Evolutionary conservation across 1,140 invertebrate genomes (phyloP).

Genomic region (Lepidurus couesii): DNA sequence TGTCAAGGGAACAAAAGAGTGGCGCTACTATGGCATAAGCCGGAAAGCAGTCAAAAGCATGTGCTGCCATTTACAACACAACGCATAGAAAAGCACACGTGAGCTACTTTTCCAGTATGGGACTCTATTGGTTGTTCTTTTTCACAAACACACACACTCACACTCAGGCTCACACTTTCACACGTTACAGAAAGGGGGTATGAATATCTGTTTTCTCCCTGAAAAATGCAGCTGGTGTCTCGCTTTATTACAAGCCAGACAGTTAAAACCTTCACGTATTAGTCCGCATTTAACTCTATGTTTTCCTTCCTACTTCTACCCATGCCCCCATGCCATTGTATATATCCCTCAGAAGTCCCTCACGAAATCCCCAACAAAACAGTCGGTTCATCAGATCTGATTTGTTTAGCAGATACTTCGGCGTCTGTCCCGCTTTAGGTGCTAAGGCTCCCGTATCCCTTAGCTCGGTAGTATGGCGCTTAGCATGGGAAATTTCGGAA

Average conservation of each 20-base stretch:
- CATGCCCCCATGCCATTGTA: too few species aligned
- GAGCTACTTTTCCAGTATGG: not conserved
- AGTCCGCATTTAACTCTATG: too few species aligned
- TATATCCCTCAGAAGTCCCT: too few species aligned
- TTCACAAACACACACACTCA: not conserved
- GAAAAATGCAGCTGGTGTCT: not conserved
- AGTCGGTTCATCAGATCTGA: not conserved
- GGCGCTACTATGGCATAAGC: not conserved
- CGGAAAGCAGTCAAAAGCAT: slow-evolving; percentile 21
- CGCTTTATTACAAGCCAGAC: not conserved
- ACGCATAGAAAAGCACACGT: not conserved
- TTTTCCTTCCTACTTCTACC: too few species aligned
- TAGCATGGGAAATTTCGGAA: too few species aligned
- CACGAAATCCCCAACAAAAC: not conserved
- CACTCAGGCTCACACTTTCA: not conserved
- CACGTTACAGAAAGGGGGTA: not conserved
- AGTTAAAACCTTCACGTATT: not conserved
- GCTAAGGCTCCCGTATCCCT: too few species aligned
- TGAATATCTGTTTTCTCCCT: not conserved
- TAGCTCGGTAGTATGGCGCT: too few species aligned
- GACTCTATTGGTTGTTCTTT: not conserved
- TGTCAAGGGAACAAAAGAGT: slow-evolving; percentile 7
- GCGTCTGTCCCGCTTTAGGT: not conserved
- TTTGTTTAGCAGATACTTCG: not conserved
- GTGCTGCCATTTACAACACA: not conserved